These are phyloP conservation scores for Scatophagus argus DNA, from an alignment of 2,113 vertebrate species.

Conservation along the genomic window DNA sequence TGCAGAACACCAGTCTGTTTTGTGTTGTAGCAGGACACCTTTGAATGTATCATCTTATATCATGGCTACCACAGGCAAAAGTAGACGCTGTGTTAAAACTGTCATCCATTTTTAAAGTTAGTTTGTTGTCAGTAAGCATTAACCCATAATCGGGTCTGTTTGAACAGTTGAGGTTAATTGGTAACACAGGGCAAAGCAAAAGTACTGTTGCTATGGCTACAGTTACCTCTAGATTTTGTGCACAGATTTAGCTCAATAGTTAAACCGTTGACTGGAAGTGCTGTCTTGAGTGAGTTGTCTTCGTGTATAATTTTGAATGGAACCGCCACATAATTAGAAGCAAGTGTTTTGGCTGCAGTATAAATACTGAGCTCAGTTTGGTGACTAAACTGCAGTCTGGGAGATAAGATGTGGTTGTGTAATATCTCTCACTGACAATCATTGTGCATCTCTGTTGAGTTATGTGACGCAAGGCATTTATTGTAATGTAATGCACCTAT, in stretches of 20 bases:
- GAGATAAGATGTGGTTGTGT: conserved; percentile 35
- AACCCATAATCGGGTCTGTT: not conserved
- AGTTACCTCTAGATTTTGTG: not conserved
- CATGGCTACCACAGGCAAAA: conserved; percentile 3
- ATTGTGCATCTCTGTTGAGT: conserved; percentile 29
- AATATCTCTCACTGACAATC: conserved; percentile 29
- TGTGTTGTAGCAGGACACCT: not conserved
- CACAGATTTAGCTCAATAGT: conserved; percentile 8
- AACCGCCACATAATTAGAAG: conserved; percentile 19
- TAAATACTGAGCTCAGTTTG: conserved; percentile 1
- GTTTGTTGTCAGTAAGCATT: conserved; percentile 19
- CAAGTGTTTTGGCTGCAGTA: not conserved
- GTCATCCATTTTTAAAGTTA: not conserved
- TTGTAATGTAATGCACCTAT: conserved; percentile 11
- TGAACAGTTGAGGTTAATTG: not conserved
- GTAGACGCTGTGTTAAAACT: not conserved
- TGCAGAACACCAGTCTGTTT: not conserved
- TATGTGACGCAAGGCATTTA: conserved; percentile 12
- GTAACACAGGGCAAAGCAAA: not conserved
- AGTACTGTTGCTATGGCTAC: conserved; percentile 3
- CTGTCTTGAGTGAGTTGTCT: conserved; percentile 19
- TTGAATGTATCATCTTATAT: conserved; percentile 7
- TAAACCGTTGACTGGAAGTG: conserved; percentile 3
- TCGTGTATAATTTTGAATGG: conserved; percentile 5
- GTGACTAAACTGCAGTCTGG: conserved; percentile 2